These are phyloP conservation scores for Pipra filicauda DNA, from an alignment of 2,113 vertebrate genomes.

Conservation along the genomic window DNA sequence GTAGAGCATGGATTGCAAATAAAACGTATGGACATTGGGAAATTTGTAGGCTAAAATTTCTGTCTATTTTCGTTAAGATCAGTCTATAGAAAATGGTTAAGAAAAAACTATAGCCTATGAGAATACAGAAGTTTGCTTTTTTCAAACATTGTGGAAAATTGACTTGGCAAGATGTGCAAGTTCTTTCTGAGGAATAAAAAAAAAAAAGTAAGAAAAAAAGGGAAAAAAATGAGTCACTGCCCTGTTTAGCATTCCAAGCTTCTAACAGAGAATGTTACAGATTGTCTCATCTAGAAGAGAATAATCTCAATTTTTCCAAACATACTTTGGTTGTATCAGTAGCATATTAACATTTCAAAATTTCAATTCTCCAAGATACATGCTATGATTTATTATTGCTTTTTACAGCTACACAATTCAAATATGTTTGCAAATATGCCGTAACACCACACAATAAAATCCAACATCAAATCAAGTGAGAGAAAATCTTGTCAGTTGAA, in stretches of 20 bases:
- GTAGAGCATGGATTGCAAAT: neutral
- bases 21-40: neutral
- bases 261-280: neutral
- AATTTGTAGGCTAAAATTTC: neutral
- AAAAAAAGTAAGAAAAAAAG: neutral
- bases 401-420: neutral
- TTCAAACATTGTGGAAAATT: neutral
- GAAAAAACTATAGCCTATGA: neutral
- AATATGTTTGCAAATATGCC: neutral
- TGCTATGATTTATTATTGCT: neutral
- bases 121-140: neutral
- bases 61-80: neutral
- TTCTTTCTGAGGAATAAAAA: neutral
- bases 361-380: neutral
- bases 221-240: neutral
- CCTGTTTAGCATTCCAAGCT: neutral
- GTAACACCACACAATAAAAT: neutral
- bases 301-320: neutral
- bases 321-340: neutral
- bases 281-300: neutral
- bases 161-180: fast-evolving
- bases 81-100: neutral
- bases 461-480: neutral
- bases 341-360: neutral
- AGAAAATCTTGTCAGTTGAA: neutral